A percentile compares a stretch with the other conserved stretches of the same genome.
Evolutionary conservation across 1,140 invertebrate genomes (phyloP).

Genomic region (Mycetomoellerius zeteki): DNA sequence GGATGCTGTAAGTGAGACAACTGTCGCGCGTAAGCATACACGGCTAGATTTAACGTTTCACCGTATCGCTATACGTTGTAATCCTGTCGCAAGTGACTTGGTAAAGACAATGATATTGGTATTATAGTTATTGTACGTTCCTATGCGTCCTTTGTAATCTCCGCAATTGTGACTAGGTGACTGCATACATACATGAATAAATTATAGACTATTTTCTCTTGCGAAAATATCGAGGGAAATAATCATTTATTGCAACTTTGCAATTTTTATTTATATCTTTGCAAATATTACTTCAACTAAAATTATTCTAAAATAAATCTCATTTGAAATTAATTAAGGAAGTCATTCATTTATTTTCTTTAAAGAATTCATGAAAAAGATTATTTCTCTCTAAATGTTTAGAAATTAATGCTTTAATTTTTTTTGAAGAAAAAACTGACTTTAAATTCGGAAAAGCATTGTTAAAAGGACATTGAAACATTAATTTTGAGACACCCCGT

Average conservation of each 20-base stretch:
- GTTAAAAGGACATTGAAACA: not conserved
- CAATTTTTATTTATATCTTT: not conserved
- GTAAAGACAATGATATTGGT: constrained; percentile 34
- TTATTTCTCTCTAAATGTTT: not conserved
- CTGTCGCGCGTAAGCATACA: constrained; percentile 25
- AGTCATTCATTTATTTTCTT: not conserved
- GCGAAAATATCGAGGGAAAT: not conserved
- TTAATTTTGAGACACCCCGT: not conserved
- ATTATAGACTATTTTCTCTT: not conserved
- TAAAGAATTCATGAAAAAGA: not conserved
- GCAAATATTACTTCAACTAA: not conserved
- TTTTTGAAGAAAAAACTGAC: not conserved
- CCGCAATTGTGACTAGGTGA: not conserved
- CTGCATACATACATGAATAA: constrained; percentile 26
- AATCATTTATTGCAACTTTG: not conserved
- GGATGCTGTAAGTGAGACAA: constrained; percentile 49
- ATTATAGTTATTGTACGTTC: constrained; percentile 33
- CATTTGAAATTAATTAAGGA: not conserved
- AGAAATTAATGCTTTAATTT: not conserved
- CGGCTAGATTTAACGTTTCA: constrained; percentile 40
- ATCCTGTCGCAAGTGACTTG: constrained; percentile 30
- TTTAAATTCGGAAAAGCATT: not conserved
- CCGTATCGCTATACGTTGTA: constrained; percentile 1
- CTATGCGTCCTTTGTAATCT: constrained; percentile 33
- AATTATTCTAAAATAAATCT: not conserved